A percentile compares a stretch with the other conserved stretches of the same genome.
These are phyloP conservation scores for Phalacrocorax carbo DNA, from an alignment of 2,113 vertebrate genomes.

Conservation along the genomic window DNA sequence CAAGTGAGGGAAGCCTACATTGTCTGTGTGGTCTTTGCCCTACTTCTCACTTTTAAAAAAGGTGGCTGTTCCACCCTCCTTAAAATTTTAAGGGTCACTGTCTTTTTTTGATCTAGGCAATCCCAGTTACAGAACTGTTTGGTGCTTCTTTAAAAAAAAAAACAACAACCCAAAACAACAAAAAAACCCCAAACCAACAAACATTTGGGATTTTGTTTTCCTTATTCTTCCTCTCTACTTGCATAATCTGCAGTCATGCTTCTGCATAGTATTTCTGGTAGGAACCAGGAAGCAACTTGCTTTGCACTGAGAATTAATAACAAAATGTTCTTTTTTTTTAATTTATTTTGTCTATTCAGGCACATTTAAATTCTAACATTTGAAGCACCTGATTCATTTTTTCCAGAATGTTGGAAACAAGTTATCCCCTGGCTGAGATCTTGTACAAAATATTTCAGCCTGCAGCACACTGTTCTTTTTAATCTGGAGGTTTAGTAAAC, in stretches of 20 bases:
- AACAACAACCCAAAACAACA: not conserved
- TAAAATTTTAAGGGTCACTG: not conserved
- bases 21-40: not conserved
- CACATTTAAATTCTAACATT: not conserved
- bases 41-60: not conserved
- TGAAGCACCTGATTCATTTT: not conserved
- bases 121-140: not conserved
- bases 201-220: not conserved
- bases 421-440: conserved; percentile 13
- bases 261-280: not conserved
- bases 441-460: conserved; percentile 20
- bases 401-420: conserved; percentile 18
- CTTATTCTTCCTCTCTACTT: not conserved
- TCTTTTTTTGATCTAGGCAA: not conserved
- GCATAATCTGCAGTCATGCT: not conserved
- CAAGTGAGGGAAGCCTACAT: not conserved
- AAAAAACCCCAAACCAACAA: not conserved
- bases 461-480: conserved; percentile 47
- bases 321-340: not conserved
- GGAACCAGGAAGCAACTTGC: not conserved
- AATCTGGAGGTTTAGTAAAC: conserved; percentile 47
- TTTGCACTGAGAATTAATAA: not conserved
- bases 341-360: conserved; percentile 17
- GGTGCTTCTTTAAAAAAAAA: not conserved
- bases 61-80: not conserved